These are phyloP conservation scores for Drosophila parthenogenetica DNA, from an alignment of 2,888 invertebrate genomes.

Conservation along the genomic window DNA sequence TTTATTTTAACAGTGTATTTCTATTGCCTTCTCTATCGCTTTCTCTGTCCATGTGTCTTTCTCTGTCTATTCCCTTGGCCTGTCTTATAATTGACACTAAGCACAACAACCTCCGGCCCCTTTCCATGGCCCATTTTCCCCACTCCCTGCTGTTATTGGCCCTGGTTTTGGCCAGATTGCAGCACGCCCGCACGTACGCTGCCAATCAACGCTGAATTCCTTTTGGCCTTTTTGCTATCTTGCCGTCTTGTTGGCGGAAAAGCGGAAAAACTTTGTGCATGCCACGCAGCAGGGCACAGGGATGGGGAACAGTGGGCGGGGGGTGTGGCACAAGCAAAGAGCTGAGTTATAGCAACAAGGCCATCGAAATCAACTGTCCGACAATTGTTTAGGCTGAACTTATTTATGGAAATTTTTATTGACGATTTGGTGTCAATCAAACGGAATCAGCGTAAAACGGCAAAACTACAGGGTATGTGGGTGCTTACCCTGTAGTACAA, in stretches of 20 bases:
- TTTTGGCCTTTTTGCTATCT: slow-evolving; percentile 1
- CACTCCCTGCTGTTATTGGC: background rate
- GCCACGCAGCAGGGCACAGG: background rate
- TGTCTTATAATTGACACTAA: slow-evolving; percentile 50
- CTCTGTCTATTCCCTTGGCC: slow-evolving; percentile 3
- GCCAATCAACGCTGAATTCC: slow-evolving; percentile 49
- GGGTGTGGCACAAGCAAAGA: background rate
- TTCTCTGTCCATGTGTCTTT: background rate
- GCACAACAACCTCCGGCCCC: slow-evolving; percentile 41
- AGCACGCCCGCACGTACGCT: slow-evolving; percentile 68
- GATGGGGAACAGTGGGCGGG: background rate
- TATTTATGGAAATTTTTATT: slow-evolving; percentile 52
- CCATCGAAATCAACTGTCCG: slow-evolving; percentile 50
- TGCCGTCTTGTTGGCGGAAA: slow-evolving; percentile 23
- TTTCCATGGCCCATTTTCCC: too few species aligned
- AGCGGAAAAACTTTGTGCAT: slow-evolving; percentile 46
- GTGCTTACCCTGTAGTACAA: background rate
- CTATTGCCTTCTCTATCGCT: background rate
- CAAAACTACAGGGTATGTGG: background rate
- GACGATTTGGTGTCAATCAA: slow-evolving; percentile 50
- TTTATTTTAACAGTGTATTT: background rate
- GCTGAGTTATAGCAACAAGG: slow-evolving; percentile 29
- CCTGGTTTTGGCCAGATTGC: slow-evolving; percentile 23
- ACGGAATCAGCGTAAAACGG: background rate
- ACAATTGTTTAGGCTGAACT: slow-evolving; percentile 49